phyloP scores from a whole-genome alignment of 2,888 invertebrate genomes.

The Philaethria dido region DNA sequence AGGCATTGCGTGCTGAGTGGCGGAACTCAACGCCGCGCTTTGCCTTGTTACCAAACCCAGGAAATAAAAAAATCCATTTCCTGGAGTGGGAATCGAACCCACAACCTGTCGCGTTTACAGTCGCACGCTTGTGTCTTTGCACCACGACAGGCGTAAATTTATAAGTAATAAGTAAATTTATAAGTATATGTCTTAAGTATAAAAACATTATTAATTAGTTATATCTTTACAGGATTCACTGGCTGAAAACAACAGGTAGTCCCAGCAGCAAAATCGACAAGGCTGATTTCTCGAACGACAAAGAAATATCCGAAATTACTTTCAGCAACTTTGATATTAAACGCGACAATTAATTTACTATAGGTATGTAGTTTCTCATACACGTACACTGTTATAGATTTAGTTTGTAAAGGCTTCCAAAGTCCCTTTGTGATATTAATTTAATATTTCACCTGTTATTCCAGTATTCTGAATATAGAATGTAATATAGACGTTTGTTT shows the following conservation, averaged over 20 bases:
- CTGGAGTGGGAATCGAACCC: no score
- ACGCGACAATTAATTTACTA: constrained; percentile 52
- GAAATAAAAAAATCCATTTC: no score
- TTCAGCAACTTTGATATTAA: constrained; percentile 79
- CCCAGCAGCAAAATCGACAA: constrained; percentile 89
- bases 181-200: neutral
- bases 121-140: no score
- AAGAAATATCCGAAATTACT: constrained; percentile 78
- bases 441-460: constrained; percentile 30
- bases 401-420: constrained; percentile 24
- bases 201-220: neutral
- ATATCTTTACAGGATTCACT: constrained; percentile 71
- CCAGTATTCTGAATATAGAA: constrained; percentile 38
- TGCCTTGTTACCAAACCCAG: no score
- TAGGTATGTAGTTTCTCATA: neutral
- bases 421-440: constrained; percentile 42
- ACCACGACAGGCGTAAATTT: no score
- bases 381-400: neutral
- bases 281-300: constrained; percentile 87
- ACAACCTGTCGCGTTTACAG: no score
- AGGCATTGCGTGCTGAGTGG: no score
- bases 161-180: neutral
- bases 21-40: no score
- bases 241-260: constrained; percentile 87
- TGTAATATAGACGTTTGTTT: constrained; percentile 33